Conservation (phyloP, 2,113 vertebrate genomes). For the Scalopus aquaticus region DNA sequence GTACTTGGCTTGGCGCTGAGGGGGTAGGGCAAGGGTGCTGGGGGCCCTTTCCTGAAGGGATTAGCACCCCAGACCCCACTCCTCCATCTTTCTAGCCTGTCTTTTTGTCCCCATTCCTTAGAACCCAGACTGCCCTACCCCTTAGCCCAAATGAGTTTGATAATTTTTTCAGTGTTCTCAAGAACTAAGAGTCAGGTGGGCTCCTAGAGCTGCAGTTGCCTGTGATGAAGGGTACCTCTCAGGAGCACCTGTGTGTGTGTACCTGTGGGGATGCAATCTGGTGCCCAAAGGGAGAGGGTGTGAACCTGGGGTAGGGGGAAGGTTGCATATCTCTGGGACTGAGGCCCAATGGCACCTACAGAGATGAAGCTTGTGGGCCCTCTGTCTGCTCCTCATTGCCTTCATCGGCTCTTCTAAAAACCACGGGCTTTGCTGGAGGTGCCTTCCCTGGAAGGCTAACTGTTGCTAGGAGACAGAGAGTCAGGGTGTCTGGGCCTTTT, state of each 20-base stretch:
- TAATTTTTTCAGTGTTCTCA: neutral
- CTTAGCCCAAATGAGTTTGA: neutral
- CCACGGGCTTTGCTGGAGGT: neutral
- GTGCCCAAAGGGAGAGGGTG: neutral
- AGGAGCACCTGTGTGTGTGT: neutral
- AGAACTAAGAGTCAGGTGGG: neutral
- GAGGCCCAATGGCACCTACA: neutral
- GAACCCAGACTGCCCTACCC: neutral
- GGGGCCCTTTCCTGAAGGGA: neutral
- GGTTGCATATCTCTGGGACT: neutral
- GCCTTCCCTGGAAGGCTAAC: neutral
- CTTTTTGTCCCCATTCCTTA: neutral
- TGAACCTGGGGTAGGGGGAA: neutral
- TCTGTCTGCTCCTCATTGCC: neutral
- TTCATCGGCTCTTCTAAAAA: neutral
- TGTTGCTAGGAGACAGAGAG: constrained; percentile 56
- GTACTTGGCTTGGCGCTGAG: neutral
- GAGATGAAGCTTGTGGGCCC: neutral
- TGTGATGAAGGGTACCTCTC: neutral
- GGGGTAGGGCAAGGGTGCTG: neutral
- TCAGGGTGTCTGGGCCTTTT: neutral
- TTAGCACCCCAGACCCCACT: too few species aligned
- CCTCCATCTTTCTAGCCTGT: neutral
- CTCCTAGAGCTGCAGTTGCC: neutral
- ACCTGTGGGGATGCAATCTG: neutral